phyloP scores from a whole-genome alignment of 1,140 invertebrate genomes.

The Charaxes varanes region DNA sequence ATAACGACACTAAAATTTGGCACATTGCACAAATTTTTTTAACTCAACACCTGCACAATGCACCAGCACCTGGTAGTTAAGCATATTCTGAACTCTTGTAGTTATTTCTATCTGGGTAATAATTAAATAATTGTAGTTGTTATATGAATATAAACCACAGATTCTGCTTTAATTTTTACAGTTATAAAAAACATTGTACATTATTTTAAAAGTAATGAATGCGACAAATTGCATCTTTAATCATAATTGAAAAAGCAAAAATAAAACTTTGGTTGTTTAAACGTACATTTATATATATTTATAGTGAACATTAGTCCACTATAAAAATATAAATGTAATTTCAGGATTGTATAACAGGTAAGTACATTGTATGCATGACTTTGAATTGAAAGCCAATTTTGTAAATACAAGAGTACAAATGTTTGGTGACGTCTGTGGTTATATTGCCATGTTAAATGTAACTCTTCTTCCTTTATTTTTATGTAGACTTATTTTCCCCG shows the following conservation, averaged over 20 bases:
- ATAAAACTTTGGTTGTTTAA: too few species aligned
- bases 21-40: slow-evolving; percentile 37
- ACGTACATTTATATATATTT: too few species aligned
- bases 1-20: slow-evolving; percentile 29
- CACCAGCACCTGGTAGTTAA: slow-evolving; percentile 22
- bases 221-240: too few species aligned
- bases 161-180: too few species aligned
- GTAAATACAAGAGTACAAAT: background rate
- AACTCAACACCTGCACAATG: slow-evolving; percentile 24
- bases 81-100: slow-evolving; percentile 13
- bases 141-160: background rate
- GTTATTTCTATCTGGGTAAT: slow-evolving; percentile 8
- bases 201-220: too few species aligned
- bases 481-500: slow-evolving; percentile 36
- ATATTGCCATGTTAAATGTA: slow-evolving; percentile 20
- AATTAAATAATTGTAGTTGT: background rate
- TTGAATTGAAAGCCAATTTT: background rate
- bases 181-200: too few species aligned
- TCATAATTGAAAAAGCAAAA: too few species aligned
- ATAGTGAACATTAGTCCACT: too few species aligned
- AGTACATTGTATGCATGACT: slow-evolving; percentile 1
- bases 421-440: slow-evolving; percentile 6
- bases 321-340: too few species aligned
- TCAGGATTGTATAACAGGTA: too few species aligned
- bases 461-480: slow-evolving; percentile 20